phyloP scores from a whole-genome alignment of 2,797 vertebrate species.

The Enteromius trimaculatus region DNA sequence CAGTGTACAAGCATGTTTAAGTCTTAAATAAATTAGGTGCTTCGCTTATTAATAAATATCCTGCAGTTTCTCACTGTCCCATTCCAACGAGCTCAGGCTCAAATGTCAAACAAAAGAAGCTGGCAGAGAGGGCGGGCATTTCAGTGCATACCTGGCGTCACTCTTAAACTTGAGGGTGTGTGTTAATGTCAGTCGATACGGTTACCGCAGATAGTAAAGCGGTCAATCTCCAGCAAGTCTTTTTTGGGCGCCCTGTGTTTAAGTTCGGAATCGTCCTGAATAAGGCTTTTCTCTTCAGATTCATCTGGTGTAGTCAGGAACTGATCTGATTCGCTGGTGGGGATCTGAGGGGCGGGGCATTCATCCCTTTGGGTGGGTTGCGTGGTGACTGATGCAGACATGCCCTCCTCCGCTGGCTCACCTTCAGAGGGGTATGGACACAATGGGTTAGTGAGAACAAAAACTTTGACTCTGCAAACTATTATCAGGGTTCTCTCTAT shows the following conservation, averaged over 20 bases:
- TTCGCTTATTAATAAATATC: constrained; percentile 61
- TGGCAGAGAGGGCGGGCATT: constrained; percentile 31
- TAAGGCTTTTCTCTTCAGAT: constrained; percentile 86
- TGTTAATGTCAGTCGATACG: constrained; percentile 87
- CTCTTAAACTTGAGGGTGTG: constrained; percentile 3
- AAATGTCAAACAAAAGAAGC: constrained; percentile 40
- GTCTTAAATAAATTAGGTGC: constrained; percentile 61
- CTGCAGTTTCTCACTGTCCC: constrained; percentile 24
- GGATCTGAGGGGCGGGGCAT: constrained; percentile 76
- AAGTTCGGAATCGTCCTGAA: constrained; percentile 84
- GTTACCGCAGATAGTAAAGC: constrained; percentile 99
- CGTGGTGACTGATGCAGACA: constrained; percentile 77
- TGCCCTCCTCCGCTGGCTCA: constrained; percentile 77
- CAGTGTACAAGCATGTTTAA: constrained; percentile 37
- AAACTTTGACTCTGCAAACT: not conserved
- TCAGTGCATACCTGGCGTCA: constrained; percentile 40
- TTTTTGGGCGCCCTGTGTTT: constrained; percentile 90
- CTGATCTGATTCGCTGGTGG: constrained; percentile 89
- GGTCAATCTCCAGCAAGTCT: constrained; percentile 96
- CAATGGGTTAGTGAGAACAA: constrained; percentile 12
- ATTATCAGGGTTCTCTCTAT: not conserved
- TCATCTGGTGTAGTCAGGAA: constrained; percentile 95
- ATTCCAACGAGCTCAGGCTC: constrained; percentile 33
- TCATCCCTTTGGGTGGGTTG: constrained; percentile 80
- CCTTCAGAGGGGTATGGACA: constrained; percentile 62